A percentile compares a stretch with the other conserved stretches of the same genome.
Evolutionary conservation across 1,140 invertebrate genomes (phyloP).

Genomic region (Eriocheir sinensis): DNA sequence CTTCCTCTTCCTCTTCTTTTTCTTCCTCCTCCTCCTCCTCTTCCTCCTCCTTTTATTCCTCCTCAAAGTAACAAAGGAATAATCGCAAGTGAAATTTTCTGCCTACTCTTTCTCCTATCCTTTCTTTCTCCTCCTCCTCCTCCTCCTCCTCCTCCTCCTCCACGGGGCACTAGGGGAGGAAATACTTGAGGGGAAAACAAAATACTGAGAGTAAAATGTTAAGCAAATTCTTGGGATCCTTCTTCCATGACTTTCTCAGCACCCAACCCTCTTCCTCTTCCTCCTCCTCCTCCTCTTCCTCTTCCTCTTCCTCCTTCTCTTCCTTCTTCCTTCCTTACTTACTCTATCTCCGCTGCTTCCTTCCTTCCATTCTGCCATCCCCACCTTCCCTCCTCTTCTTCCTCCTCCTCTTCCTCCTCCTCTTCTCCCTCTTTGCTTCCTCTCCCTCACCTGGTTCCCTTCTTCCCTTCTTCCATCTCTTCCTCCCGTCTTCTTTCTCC

Average conservation of each 20-base stretch:
- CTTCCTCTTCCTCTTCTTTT: no score
- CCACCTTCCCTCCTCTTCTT: not conserved
- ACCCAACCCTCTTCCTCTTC: not conserved
- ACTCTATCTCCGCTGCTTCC: not conserved
- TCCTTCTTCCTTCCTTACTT: not conserved
- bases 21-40: no score
- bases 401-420: not conserved
- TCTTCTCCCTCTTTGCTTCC: not conserved
- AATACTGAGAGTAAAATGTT: no score
- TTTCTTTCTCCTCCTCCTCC: not conserved
- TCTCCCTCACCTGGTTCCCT: not conserved
- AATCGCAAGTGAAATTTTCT: no score
- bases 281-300: not conserved
- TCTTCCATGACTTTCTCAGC: no score
- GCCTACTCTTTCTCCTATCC: no score
- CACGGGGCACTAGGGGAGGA: no score
- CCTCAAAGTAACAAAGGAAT: no score
- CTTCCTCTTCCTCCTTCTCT: not conserved
- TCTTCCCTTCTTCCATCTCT: not conserved
- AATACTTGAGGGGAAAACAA: no score
- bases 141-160: slow-evolving; percentile 20
- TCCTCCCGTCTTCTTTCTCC: not conserved
- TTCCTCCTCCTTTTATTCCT: no score
- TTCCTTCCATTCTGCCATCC: not conserved
- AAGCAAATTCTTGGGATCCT: no score